These are phyloP conservation scores for Xanthorhoe spadicearia DNA, from an alignment of 2,888 invertebrate genomes.

Conservation along the genomic window DNA sequence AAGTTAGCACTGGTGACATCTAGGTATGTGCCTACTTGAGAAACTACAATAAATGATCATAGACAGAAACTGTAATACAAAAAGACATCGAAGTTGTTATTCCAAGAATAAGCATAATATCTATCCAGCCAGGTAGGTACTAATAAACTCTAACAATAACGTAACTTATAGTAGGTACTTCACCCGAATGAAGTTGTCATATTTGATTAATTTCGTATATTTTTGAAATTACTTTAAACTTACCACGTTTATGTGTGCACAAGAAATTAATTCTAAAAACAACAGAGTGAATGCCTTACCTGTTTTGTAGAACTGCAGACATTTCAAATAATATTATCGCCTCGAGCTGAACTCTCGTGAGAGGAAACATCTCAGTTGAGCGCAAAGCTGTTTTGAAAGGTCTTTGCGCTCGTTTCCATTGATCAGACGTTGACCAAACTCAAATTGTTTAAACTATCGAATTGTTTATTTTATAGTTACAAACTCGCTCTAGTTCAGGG, in stretches of 20 bases:
- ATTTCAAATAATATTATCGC: constrained; percentile 33
- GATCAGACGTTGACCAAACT: not conserved
- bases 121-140: too few relatives aligned
- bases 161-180: too few relatives aligned
- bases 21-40: too few relatives aligned
- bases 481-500: too few relatives aligned
- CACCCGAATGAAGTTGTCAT: too few relatives aligned
- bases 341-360: constrained; percentile 36
- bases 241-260: not conserved
- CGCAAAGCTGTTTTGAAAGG: constrained; percentile 33
- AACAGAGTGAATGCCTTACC: constrained; percentile 14
- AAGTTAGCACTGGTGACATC: too few relatives aligned
- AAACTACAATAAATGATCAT: not conserved
- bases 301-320: constrained; percentile 34
- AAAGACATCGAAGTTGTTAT: not conserved
- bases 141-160: too few relatives aligned
- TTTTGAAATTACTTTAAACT: too few relatives aligned
- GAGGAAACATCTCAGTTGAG: constrained; percentile 31
- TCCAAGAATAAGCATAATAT: too few relatives aligned
- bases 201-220: too few relatives aligned
- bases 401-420: constrained; percentile 33
- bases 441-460: too few relatives aligned
- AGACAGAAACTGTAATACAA: not conserved
- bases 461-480: too few relatives aligned
- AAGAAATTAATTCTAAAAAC: not conserved